Evolutionary conservation across 2,888 invertebrate genomes (phyloP).

Genomic region (Anticlea derivata): DNA sequence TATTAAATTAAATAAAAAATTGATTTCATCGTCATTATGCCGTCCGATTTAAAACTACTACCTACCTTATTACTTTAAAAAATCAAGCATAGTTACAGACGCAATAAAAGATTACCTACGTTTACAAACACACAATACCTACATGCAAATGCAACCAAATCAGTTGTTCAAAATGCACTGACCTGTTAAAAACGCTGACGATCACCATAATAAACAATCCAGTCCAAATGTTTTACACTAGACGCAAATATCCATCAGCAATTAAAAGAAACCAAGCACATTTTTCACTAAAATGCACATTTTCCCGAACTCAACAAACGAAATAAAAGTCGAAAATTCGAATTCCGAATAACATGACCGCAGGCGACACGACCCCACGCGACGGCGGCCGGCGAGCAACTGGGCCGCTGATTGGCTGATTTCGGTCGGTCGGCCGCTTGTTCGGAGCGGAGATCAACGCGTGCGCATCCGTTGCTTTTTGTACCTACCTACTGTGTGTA

Average conservation of each 20-base stretch:
- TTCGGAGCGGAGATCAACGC: constrained; percentile 44
- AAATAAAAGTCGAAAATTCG: constrained; percentile 43
- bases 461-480: constrained; percentile 46
- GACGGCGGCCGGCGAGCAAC: constrained; percentile 56
- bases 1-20: too few relatives aligned
- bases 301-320: constrained; percentile 53
- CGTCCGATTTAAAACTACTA: too few relatives aligned
- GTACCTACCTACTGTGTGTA: too few relatives aligned
- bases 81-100: not conserved
- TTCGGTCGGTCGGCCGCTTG: constrained; percentile 5
- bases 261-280: constrained; percentile 59
- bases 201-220: constrained; percentile 82
- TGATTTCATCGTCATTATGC: too few relatives aligned
- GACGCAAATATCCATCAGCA: constrained; percentile 56
- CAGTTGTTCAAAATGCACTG: constrained; percentile 47
- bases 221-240: constrained; percentile 49
- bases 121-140: constrained; percentile 13
- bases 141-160: constrained; percentile 37
- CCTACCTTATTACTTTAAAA: not conserved
- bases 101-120: not conserved
- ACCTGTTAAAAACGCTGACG: constrained; percentile 82
- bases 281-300: constrained; percentile 70
- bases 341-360: constrained; percentile 48
- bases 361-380: constrained; percentile 50
- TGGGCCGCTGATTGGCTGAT: constrained; percentile 58